These are phyloP conservation scores for Xestia rhomboidea DNA, from an alignment of 2,888 invertebrate species.

Conservation along the genomic window DNA sequence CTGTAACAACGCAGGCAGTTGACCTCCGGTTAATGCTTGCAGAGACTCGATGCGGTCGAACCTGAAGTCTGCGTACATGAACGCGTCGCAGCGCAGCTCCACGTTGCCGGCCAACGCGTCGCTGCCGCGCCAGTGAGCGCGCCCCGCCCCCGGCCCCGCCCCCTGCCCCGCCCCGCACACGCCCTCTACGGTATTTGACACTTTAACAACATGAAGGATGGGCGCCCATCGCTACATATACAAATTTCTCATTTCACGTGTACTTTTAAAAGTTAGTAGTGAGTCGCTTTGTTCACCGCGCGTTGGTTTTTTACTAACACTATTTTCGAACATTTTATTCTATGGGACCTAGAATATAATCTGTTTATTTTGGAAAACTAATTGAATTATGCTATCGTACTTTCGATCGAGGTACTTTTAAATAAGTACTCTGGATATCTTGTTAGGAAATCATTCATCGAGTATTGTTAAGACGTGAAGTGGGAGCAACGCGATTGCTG, in stretches of 20 bases:
- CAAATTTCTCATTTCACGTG: constrained; percentile 60
- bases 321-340: constrained; percentile 62
- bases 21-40: constrained; percentile 69
- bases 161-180: constrained; percentile 7
- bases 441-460: constrained; percentile 46
- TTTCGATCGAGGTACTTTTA: constrained; percentile 55
- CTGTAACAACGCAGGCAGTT: neutral
- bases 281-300: constrained; percentile 64
- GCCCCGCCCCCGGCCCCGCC: constrained; percentile 15
- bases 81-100: constrained; percentile 94
- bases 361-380: constrained; percentile 62
- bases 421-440: constrained; percentile 53
- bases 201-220: constrained; percentile 46
- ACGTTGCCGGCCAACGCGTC: constrained; percentile 96
- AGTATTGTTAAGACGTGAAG: constrained; percentile 41
- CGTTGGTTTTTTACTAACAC: constrained; percentile 69
- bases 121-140: constrained; percentile 91
- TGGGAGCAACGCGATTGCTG: constrained; percentile 19
- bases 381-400: constrained; percentile 50
- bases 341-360: constrained; percentile 65
- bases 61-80: constrained; percentile 93
- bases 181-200: constrained; percentile 49
- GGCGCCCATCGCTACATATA: constrained; percentile 51
- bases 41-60: constrained; percentile 95
- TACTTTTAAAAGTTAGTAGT: constrained; percentile 60